These are phyloP conservation scores for Graphium colonna DNA, from an alignment of 2,888 invertebrate species.

Conservation along the genomic window DNA sequence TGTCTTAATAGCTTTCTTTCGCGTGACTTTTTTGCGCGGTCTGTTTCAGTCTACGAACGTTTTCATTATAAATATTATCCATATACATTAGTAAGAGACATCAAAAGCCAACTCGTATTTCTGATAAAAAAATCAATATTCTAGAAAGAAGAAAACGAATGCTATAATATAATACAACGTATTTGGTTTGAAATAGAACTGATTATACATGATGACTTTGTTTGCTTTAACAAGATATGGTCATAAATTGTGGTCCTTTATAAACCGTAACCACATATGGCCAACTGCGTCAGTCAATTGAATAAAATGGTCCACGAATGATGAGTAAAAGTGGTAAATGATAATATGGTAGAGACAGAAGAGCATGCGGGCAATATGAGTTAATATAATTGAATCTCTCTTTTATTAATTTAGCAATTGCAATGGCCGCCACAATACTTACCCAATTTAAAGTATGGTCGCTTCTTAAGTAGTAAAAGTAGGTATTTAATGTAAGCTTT, in stretches of 20 bases:
- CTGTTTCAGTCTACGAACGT: no score
- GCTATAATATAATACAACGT: background rate
- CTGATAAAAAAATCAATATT: no score
- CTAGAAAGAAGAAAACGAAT: no score
- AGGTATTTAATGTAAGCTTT: constrained; percentile 48
- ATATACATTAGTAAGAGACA: no score
- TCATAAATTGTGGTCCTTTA: background rate
- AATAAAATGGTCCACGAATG: background rate
- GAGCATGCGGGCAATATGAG: constrained; percentile 18
- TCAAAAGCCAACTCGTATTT: no score
- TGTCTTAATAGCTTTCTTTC: no score
- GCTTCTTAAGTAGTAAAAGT: background rate
- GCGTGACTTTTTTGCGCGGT: no score
- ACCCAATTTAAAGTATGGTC: no score
- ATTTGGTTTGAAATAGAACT: background rate
- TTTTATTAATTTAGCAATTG: constrained; percentile 9
- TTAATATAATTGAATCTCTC: constrained; percentile 9
- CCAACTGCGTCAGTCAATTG: background rate
- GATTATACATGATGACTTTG: no score
- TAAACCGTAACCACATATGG: background rate
- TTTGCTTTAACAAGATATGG: no score
- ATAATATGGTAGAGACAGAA: background rate
- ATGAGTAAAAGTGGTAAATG: background rate
- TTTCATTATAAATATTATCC: no score
- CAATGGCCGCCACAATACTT: constrained; percentile 4